phyloP scores from a whole-genome alignment of 2,113 vertebrate genomes.

The Solenodon paradoxus region DNA sequence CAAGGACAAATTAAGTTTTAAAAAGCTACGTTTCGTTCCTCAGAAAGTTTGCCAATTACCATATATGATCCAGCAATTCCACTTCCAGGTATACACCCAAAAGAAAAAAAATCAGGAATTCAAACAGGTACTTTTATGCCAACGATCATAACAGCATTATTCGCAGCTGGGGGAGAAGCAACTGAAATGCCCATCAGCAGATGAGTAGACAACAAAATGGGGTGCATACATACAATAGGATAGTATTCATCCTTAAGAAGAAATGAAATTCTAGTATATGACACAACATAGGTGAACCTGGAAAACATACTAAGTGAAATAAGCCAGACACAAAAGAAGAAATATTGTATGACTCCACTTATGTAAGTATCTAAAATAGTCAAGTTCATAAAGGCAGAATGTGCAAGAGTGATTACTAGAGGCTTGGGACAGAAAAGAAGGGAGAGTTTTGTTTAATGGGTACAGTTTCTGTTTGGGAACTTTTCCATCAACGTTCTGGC shows the following conservation, averaged over 20 bases:
- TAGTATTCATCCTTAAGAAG: slow-evolving; percentile 9
- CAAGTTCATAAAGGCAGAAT: not conserved
- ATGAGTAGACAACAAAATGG: not conserved
- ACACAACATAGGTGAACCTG: not conserved
- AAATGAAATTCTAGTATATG: not conserved
- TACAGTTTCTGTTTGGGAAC: slow-evolving; percentile 11
- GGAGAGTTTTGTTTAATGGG: not conserved
- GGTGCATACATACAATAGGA: not conserved
- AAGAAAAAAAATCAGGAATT: slow-evolving; percentile 22
- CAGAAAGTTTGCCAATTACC: slow-evolving; percentile 33
- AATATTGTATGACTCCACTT: not conserved
- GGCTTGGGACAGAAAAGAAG: not conserved
- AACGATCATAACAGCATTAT: not conserved
- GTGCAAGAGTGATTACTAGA: not conserved
- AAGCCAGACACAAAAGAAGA: slow-evolving; percentile 6
- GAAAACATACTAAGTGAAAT: slow-evolving; percentile 31
- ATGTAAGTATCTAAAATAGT: not conserved
- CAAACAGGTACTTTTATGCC: not conserved
- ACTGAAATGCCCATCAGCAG: not conserved
- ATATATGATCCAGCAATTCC: not conserved
- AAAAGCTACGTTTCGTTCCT: not conserved
- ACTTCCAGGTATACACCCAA: not conserved
- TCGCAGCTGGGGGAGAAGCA: not conserved
- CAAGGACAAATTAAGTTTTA: slow-evolving; percentile 25
- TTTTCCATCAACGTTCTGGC: not conserved